phyloP scores from a whole-genome alignment of 2,113 vertebrate genomes.

The Ceuthmochares aereus region DNA sequence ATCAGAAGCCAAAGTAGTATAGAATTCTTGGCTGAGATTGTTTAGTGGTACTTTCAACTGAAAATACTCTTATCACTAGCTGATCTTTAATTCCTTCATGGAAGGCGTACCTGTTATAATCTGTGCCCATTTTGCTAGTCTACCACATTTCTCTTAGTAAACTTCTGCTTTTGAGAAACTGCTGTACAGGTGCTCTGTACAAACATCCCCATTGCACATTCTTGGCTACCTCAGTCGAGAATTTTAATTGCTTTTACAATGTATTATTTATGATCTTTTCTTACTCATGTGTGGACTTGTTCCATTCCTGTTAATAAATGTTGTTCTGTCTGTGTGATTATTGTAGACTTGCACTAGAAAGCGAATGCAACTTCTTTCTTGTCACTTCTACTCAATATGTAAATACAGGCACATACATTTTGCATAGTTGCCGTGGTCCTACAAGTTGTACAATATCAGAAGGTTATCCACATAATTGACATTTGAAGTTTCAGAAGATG shows the following conservation, averaged over 20 bases:
- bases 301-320: slow-evolving; percentile 84
- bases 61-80: slow-evolving; percentile 4
- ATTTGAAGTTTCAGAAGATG: background rate
- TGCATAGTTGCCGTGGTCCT: slow-evolving; percentile 3
- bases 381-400: slow-evolving; percentile 49
- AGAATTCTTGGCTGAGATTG: slow-evolving; percentile 46
- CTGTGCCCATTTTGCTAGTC: background rate
- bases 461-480: background rate
- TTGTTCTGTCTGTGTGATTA: slow-evolving; percentile 84
- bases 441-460: background rate
- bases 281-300: slow-evolving; percentile 64
- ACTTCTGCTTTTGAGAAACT: background rate
- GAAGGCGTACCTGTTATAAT: background rate
- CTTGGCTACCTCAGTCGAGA: slow-evolving; percentile 27
- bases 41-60: slow-evolving; percentile 22
- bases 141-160: slow-evolving; percentile 23
- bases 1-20: slow-evolving; percentile 70
- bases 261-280: slow-evolving; percentile 70
- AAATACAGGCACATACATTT: slow-evolving; percentile 19
- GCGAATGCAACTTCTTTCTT: slow-evolving; percentile 41
- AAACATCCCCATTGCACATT: background rate
- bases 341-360: slow-evolving; percentile 74
- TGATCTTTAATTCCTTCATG: slow-evolving; percentile 10
- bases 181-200: slow-evolving; percentile 30
- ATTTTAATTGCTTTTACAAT: slow-evolving; percentile 49